Conservation (phyloP, 2,113 vertebrate genomes). For the Glaucomys volans region DNA sequence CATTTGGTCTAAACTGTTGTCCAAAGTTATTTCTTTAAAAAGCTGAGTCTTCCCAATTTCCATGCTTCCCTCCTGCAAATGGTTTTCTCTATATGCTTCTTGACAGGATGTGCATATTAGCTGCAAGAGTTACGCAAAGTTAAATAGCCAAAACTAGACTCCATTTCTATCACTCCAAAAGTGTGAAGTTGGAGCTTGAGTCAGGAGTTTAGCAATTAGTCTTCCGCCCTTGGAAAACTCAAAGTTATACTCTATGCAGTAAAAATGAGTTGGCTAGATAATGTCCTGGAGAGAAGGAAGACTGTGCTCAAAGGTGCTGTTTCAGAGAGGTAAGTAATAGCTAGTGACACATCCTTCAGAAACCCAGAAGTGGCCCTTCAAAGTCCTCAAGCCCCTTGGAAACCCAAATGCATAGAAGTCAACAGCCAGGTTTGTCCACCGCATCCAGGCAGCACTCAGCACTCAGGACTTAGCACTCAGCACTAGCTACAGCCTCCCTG, state of each 20-base stretch:
- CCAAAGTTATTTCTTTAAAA: constrained; percentile 81
- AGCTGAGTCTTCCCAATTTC: constrained; percentile 75
- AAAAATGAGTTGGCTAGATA: background rate
- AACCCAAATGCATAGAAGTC: background rate
- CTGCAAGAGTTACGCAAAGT: constrained; percentile 21
- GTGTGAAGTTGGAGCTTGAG: constrained; percentile 71
- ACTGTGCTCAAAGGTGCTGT: background rate
- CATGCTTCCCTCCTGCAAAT: constrained; percentile 77
- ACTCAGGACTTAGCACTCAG: background rate
- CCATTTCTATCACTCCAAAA: constrained; percentile 82
- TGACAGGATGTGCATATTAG: constrained; percentile 67
- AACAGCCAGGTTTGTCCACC: background rate
- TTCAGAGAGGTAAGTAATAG: constrained; percentile 16
- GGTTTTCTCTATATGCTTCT: constrained; percentile 79
- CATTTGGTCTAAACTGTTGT: constrained; percentile 77
- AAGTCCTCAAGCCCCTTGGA: background rate
- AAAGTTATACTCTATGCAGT: background rate
- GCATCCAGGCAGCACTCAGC: background rate
- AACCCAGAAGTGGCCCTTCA: background rate
- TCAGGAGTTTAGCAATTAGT: constrained; percentile 60
- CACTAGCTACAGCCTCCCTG: background rate
- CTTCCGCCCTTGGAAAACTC: constrained; percentile 48
- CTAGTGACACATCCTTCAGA: background rate
- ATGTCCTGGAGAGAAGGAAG: background rate
- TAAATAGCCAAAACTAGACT: constrained; percentile 76